phyloP scores from a whole-genome alignment of 2,113 vertebrate species.

The Paralichthys olivaceus region DNA sequence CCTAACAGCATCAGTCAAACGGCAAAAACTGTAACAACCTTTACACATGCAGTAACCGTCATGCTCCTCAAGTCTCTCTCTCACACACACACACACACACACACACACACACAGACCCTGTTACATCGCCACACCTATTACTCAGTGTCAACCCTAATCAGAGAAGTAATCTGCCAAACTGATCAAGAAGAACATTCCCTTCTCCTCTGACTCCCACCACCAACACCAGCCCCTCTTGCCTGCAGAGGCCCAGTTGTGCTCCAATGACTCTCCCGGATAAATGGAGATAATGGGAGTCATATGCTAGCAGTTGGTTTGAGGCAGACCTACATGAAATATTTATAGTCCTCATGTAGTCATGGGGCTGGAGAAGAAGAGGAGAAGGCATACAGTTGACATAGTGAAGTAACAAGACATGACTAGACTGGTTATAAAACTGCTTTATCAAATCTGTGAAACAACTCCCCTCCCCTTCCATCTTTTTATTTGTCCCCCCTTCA shows the following conservation, averaged over 20 bases:
- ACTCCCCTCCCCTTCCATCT: conserved; percentile 2
- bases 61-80: conserved; percentile 16
- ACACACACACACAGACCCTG: conserved; percentile 10
- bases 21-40: conserved; percentile 24
- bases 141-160: conserved; percentile 68
- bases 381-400: conserved; percentile 42
- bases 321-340: conserved; percentile 66
- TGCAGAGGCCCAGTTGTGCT: conserved; percentile 70
- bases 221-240: conserved; percentile 52
- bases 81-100: conserved; percentile 9
- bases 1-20: conserved; percentile 36
- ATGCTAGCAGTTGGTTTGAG: conserved; percentile 67
- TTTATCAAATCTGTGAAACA: conserved; percentile 33
- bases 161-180: conserved; percentile 59
- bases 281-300: conserved; percentile 81
- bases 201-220: conserved; percentile 46
- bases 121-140: conserved; percentile 41
- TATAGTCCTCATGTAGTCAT: conserved; percentile 66
- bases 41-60: conserved; percentile 33
- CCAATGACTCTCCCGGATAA: conserved; percentile 75
- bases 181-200: conserved; percentile 61
- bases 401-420: conserved; percentile 30
- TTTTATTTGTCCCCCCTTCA: conserved; percentile 6
- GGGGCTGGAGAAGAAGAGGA: conserved; percentile 40
- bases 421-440: conserved; percentile 26